Evolutionary conservation across 2,113 vertebrate genomes (phyloP).

Genomic region (Tympanuchus pallidicinctus): DNA sequence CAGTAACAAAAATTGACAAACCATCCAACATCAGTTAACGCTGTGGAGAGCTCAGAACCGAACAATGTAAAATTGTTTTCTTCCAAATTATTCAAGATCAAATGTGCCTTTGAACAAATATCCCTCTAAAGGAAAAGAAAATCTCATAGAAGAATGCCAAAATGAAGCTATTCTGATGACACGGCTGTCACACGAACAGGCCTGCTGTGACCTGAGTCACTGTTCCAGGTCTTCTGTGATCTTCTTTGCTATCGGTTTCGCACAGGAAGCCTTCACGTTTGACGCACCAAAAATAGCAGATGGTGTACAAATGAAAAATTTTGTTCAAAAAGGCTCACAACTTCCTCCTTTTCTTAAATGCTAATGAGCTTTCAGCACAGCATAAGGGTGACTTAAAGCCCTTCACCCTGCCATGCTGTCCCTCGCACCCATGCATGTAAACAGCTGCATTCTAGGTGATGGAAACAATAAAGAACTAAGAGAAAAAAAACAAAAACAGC

Average conservation of each 20-base stretch:
- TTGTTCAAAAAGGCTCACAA: not conserved
- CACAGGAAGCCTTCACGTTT: slow-evolving; percentile 33
- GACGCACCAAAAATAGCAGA: slow-evolving; percentile 45
- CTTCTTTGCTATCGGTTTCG: slow-evolving; percentile 11
- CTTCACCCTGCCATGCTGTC: not conserved
- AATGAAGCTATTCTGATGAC: slow-evolving; percentile 12
- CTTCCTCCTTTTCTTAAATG: not conserved
- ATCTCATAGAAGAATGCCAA: slow-evolving; percentile 7
- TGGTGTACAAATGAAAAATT: not conserved
- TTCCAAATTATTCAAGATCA: slow-evolving; percentile 35
- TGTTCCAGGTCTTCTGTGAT: slow-evolving; percentile 46
- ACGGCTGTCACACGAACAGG: slow-evolving; percentile 25
- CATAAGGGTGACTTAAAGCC: not conserved
- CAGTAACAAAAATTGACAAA: slow-evolving; percentile 16
- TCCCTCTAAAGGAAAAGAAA: slow-evolving; percentile 16
- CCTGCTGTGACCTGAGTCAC: slow-evolving; percentile 56
- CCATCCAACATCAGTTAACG: not conserved
- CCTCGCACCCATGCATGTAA: not conserved
- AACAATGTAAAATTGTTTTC: not conserved
- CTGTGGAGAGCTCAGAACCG: slow-evolving; percentile 1
- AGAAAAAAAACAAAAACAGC: not conserved
- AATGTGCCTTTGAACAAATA: slow-evolving; percentile 42
- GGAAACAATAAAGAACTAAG: not conserved
- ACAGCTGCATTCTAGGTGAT: not conserved
- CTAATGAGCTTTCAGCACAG: not conserved